These are phyloP conservation scores for Petrocephalus schoutedeni DNA, from an alignment of 2,797 vertebrate species.

Conservation along the genomic window DNA sequence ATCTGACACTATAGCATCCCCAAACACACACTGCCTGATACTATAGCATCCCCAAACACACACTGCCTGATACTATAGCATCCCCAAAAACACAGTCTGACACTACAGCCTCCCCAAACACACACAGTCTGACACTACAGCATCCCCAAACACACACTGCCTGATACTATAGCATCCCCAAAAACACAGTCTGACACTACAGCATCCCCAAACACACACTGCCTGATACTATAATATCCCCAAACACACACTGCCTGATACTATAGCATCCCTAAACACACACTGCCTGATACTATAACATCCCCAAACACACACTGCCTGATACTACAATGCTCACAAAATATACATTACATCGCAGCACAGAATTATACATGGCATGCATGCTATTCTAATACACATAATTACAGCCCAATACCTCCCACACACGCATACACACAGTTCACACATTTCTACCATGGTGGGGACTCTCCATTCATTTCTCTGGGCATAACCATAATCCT, in stretches of 20 bases:
- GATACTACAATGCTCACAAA: neutral
- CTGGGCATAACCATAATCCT: neutral
- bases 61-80: neutral
- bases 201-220: neutral
- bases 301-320: neutral
- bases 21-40: neutral
- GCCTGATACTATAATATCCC: neutral
- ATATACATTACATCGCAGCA: no score
- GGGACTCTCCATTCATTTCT: neutral
- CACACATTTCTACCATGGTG: neutral
- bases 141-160: neutral
- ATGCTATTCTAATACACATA: no score
- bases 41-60: neutral
- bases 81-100: no score
- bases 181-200: neutral
- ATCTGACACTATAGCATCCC: no score
- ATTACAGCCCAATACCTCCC: no score
- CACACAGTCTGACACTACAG: neutral
- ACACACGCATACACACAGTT: no score
- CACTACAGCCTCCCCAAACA: neutral
- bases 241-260: neutral
- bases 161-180: neutral
- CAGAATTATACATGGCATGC: no score
- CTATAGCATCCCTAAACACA: neutral
- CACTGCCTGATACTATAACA: neutral